Base-by-base conservation (phyloP, 2,113 vertebrate species). In the Leucopsar rothschildi region DNA sequence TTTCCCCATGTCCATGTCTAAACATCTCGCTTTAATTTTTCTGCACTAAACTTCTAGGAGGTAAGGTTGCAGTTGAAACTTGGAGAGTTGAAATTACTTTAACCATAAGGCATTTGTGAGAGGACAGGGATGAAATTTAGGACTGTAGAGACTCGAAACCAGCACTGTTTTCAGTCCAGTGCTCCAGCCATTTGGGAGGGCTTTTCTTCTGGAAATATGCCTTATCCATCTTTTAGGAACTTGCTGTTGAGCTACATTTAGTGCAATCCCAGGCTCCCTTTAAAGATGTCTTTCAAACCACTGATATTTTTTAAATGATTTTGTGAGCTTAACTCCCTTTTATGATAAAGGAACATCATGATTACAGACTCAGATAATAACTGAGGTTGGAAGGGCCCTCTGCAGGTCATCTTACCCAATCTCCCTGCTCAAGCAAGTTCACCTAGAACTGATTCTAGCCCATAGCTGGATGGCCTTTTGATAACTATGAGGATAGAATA, bases 401-500 rank as follows among this genome's bases (percentile, higher is more conserved):
- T 47, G n/a, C 17, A 60, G 35, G 35, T 77, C 35, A 50, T 42
- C 5, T 65, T 55, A 17, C 12, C 21, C 33, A 23, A 37, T 8
- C 2, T 4, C 4, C 4, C 12, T 73, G 17, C 45, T 56, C 35
- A 69, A 55, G 5, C 11, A 64, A 27, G 44, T 37, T 11, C 4
- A 21, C 44, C 31, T 68, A 39, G 23, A 70, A 52, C 2, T 0
- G 0, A 21, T 72, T 80, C 12, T 53, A 28, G 18, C 45, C 39
- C 2, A 7, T 39, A 15, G 7, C 35, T 18, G 25, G 15, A 33
- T 39, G 18, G 10, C 29, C 2, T 82, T 85, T 53, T 11, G 70
- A 15, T 49, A 29, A 57, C 20, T n/a, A 4, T 39, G 28, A 60
- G 5, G 12, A 12, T 17, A 60, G 10, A 44, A 18, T 27, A 39